Evolutionary conservation across 2,797 vertebrate genomes (phyloP).

Genomic region (Enteromius afrohamiltoni): DNA sequence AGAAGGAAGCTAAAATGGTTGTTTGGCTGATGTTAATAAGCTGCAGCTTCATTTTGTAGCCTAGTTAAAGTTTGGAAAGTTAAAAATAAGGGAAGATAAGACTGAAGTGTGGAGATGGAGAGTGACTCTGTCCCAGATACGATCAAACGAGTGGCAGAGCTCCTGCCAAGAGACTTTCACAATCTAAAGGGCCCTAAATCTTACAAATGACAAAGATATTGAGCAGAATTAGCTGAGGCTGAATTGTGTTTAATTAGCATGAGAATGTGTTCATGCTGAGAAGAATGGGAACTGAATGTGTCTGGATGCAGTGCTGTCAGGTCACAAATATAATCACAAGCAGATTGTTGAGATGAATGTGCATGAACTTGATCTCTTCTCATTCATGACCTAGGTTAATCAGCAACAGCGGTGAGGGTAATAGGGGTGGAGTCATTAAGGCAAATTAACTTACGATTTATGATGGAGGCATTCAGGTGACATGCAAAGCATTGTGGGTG

Average conservation of each 20-base stretch:
- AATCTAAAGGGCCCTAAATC: neutral
- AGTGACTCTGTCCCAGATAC: neutral
- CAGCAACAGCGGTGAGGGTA: neutral
- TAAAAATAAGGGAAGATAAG: neutral
- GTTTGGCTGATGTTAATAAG: neutral
- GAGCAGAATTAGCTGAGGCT: conserved; percentile 7
- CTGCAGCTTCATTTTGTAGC: conserved; percentile 5
- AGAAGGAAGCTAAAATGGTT: neutral
- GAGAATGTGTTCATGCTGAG: conserved; percentile 11
- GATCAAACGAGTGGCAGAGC: neutral
- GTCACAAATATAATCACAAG: conserved; percentile 63
- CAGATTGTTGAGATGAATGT: neutral
- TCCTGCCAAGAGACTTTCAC: conserved; percentile 9
- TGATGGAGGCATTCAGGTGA: neutral
- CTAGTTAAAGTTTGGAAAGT: conserved; percentile 4
- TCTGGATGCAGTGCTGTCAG: conserved; percentile 63
- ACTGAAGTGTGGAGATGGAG: conserved; percentile 3
- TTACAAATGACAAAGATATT: neutral
- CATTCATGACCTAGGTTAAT: conserved; percentile 25
- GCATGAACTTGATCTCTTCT: conserved; percentile 48
- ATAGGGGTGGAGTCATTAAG: conserved; percentile 7
- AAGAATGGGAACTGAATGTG: conserved; percentile 13
- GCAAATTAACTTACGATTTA: neutral
- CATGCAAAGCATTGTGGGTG: neutral
- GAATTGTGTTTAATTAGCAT: conserved; percentile 13